Evolutionary conservation across 2,797 vertebrate species (phyloP).

Genomic region (Furcifer pardalis): DNA sequence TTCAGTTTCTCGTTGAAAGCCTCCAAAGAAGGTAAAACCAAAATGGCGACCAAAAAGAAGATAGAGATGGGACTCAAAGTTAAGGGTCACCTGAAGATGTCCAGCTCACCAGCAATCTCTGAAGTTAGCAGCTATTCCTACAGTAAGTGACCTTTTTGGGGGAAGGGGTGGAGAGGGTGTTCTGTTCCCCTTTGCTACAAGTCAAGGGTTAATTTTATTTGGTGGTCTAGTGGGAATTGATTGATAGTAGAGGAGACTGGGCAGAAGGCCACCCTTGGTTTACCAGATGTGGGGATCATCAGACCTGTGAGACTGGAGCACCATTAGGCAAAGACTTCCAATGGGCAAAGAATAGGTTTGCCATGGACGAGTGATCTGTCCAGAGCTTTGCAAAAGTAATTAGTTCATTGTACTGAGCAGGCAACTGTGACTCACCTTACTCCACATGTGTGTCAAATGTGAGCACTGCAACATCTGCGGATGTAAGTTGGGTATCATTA

Average conservation of each 20-base stretch:
- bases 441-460: background rate
- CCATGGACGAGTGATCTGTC: background rate
- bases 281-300: background rate
- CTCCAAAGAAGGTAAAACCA: constrained; percentile 88
- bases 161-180: too few relatives aligned
- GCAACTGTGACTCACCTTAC: background rate
- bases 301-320: background rate
- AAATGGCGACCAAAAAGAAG: constrained; percentile 84
- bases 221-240: background rate
- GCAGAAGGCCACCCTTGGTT: too few relatives aligned
- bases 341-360: background rate
- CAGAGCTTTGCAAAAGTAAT: background rate
- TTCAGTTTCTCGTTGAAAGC: constrained; percentile 78
- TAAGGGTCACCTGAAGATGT: constrained; percentile 87
- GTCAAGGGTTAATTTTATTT: background rate
- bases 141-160: constrained; percentile 84
- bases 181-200: background rate
- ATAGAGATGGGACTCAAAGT: constrained; percentile 83
- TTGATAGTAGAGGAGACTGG: too few relatives aligned
- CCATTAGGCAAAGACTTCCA: background rate
- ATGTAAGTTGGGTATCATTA: too few relatives aligned
- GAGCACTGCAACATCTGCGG: too few relatives aligned
- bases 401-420: background rate
- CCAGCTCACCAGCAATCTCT: constrained; percentile 88
- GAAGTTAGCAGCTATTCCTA: constrained; percentile 97